Conservation (phyloP, 2,888 invertebrate genomes). For the Cremastobaeus sp. region DNA sequence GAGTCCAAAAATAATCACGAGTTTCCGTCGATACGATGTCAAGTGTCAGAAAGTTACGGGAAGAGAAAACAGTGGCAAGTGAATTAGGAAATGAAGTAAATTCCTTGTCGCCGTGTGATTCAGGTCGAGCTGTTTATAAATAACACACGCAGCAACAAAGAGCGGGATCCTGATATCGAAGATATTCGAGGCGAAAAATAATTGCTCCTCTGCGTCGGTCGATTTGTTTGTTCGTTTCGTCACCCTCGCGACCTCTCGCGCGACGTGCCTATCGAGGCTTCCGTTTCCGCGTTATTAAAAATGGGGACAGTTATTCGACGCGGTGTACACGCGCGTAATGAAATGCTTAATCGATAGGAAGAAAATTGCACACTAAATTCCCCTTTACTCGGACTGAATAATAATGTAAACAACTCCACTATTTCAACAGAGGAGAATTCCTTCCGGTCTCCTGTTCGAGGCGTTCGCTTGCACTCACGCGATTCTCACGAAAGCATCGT, state of each 20-base stretch:
- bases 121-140: conserved; percentile 17
- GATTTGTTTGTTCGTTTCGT: conserved; percentile 8
- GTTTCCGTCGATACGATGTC: conserved; percentile 29
- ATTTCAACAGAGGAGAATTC: conserved; percentile 12
- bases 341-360: conserved; percentile 43
- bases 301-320: conserved; percentile 13
- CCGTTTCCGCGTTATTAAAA: conserved; percentile 8
- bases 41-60: conserved; percentile 1
- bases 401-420: conserved; percentile 43
- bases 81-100: conserved; percentile 22
- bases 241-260: conserved; percentile 2
- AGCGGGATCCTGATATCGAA: conserved; percentile 10
- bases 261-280: conserved; percentile 18
- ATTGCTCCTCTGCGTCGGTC: conserved; percentile 1
- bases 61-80: conserved; percentile 10
- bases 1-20: conserved; percentile 39
- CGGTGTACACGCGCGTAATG: conserved; percentile 7
- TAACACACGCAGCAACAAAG: conserved; percentile 10
- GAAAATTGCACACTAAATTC: conserved; percentile 33
- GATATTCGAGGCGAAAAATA: conserved; percentile 5
- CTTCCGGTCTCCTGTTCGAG: background rate
- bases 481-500: conserved; percentile 40
- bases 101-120: conserved; percentile 10
- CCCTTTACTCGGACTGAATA: conserved; percentile 27
- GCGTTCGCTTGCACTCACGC: conserved; percentile 20